phyloP scores from a whole-genome alignment of 30 jellyfish, hydroid and myxozoan species.

The Pelagia noctiluca region DNA sequence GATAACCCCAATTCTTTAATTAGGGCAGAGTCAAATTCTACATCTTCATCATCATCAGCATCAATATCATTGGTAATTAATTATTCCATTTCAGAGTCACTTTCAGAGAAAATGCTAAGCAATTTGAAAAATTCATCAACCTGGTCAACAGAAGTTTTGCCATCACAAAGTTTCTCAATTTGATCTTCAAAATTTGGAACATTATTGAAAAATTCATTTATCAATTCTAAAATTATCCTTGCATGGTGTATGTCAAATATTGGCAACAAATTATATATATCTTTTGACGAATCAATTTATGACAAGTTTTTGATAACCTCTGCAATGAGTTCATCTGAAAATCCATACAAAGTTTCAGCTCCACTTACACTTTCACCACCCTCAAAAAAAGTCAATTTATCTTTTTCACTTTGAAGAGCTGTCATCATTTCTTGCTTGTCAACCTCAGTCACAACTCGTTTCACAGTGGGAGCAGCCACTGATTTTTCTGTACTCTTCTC shows the following conservation, averaged over 20 bases:
- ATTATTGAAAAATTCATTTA: conserved; percentile 1
- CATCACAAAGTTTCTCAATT: background rate
- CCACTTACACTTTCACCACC: conserved; percentile 17
- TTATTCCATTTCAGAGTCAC: too few species aligned
- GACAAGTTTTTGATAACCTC: background rate
- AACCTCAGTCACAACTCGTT: conserved; percentile 2
- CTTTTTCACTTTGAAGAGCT: conserved; percentile 16
- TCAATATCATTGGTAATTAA: too few species aligned
- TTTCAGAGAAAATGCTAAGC: too few species aligned
- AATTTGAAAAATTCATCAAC: too few species aligned
- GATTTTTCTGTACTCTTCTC: too few species aligned
- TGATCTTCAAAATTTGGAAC: background rate
- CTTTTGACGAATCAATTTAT: too few species aligned
- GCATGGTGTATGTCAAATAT: background rate
- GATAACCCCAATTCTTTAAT: too few species aligned
- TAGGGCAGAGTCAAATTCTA: too few species aligned
- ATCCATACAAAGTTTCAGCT: conserved; percentile 7
- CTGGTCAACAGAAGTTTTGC: too few species aligned
- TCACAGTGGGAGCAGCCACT: too few species aligned
- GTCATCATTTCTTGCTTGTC: conserved; percentile 8
- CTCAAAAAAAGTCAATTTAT: conserved; percentile 11
- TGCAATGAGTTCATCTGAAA: conserved; percentile 4
- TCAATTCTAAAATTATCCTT: background rate
- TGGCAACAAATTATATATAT: conserved; percentile 7
- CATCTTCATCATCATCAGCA: too few species aligned